Conservation (phyloP, 2,888 invertebrate species). For the Therioaphis trifolii region DNA sequence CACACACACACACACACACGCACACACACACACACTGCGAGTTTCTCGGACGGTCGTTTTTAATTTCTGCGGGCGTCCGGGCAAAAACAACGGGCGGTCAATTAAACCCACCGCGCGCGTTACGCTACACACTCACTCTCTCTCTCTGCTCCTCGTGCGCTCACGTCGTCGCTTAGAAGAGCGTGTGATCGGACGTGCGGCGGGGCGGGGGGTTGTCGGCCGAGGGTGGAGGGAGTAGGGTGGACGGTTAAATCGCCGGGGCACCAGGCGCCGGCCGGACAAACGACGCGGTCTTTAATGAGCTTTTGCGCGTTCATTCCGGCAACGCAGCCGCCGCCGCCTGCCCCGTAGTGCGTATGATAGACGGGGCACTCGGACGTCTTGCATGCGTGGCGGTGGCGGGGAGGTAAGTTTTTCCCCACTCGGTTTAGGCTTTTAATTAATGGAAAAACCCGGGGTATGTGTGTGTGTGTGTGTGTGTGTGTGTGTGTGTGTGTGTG, state of each 20-base stretch:
- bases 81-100: constrained; percentile 63
- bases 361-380: constrained; percentile 17
- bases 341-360: constrained; percentile 12
- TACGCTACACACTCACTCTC: background rate
- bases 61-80: constrained; percentile 63
- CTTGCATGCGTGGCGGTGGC: background rate
- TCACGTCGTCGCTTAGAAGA: constrained; percentile 54
- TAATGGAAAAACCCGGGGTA: constrained; percentile 56
- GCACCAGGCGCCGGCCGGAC: constrained; percentile 62
- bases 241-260: constrained; percentile 60
- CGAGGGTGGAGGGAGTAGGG: too few species aligned
- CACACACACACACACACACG: too few species aligned
- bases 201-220: background rate
- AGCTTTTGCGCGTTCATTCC: constrained; percentile 60
- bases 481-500: background rate
- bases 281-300: constrained; percentile 62
- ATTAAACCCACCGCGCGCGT: constrained; percentile 55
- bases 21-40: background rate
- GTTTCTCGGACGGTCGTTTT: constrained; percentile 55
- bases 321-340: constrained; percentile 46
- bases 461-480: background rate
- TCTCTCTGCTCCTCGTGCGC: background rate
- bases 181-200: background rate
- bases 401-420: constrained; percentile 54
- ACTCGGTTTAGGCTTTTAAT: constrained; percentile 61